These are phyloP conservation scores for Halcyon senegalensis DNA, from an alignment of 2,113 vertebrate species.

Conservation along the genomic window DNA sequence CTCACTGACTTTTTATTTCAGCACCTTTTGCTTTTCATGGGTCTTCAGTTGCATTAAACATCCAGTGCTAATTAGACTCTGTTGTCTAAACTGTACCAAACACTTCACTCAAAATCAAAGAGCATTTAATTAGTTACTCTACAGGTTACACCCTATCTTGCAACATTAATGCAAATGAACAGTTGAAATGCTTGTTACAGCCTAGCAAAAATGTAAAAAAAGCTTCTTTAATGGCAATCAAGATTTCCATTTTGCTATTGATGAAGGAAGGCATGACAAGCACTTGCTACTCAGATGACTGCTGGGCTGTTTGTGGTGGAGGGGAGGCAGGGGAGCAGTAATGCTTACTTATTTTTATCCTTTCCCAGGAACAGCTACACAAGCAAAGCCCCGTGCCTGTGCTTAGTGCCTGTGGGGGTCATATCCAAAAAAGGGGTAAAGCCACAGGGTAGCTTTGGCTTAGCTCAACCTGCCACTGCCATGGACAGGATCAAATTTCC, in stretches of 20 bases:
- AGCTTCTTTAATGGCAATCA: neutral
- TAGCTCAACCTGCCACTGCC: accelerated
- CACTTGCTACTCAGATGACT: neutral
- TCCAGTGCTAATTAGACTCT: conserved; percentile 65
- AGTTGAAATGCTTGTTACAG: conserved; percentile 47
- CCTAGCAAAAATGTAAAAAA: neutral
- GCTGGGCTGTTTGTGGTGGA: neutral
- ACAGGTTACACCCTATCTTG: conserved; percentile 53
- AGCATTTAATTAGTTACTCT: conserved; percentile 71
- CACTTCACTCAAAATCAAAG: conserved; percentile 74
- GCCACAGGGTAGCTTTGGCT: accelerated
- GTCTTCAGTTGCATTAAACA: conserved; percentile 68
- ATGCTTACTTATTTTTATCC: neutral
- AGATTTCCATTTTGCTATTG: neutral
- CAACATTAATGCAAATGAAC: conserved; percentile 55
- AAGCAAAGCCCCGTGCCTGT: neutral
- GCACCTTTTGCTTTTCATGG: conserved; percentile 60
- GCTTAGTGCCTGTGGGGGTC: accelerated
- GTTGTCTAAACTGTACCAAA: conserved; percentile 64
- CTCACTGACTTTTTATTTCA: conserved; percentile 34
- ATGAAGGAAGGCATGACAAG: conserved; percentile 16
- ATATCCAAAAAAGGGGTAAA: neutral
- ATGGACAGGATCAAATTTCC: neutral
- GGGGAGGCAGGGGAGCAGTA: neutral
- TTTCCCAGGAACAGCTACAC: neutral